phyloP scores from a whole-genome alignment of 1,140 invertebrate genomes.

The Drosophila rhopaloa region DNA sequence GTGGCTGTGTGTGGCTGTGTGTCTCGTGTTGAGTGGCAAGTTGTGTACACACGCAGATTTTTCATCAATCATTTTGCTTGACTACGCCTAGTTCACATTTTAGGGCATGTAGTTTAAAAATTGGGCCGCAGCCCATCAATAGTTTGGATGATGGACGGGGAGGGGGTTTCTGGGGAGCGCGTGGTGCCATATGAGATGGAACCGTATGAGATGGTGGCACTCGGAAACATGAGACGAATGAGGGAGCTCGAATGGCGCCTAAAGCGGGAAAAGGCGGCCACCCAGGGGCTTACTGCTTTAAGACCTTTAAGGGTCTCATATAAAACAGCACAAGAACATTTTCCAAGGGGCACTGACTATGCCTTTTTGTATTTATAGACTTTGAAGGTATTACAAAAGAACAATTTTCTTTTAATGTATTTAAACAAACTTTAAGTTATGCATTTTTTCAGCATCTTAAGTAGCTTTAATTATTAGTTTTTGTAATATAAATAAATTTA shows the following conservation, averaged over 20 bases:
- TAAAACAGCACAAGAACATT: constrained; percentile 1
- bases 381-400: too few relatives aligned
- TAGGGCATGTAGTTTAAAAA: constrained; percentile 63
- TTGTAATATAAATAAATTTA: too few relatives aligned
- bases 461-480: too few relatives aligned
- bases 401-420: not conserved
- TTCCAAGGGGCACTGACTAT: not conserved
- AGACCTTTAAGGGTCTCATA: constrained; percentile 25
- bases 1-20: constrained; percentile 18
- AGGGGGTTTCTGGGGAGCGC: not conserved
- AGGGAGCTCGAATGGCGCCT: constrained; percentile 23
- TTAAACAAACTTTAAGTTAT: not conserved
- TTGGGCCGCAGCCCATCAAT: constrained; percentile 56
- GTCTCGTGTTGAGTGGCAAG: constrained; percentile 63
- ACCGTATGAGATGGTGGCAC: constrained; percentile 1
- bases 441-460: too few relatives aligned
- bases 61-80: constrained; percentile 75
- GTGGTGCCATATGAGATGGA: constrained; percentile 5
- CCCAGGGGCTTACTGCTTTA: constrained; percentile 21
- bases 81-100: constrained; percentile 57
- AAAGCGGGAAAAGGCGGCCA: constrained; percentile 3
- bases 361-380: too few relatives aligned
- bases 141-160: constrained; percentile 9
- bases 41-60: constrained; percentile 73
- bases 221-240: constrained; percentile 25